These are phyloP conservation scores for Chrysochloris asiatica DNA, from an alignment of 2,113 vertebrate species.

Conservation along the genomic window DNA sequence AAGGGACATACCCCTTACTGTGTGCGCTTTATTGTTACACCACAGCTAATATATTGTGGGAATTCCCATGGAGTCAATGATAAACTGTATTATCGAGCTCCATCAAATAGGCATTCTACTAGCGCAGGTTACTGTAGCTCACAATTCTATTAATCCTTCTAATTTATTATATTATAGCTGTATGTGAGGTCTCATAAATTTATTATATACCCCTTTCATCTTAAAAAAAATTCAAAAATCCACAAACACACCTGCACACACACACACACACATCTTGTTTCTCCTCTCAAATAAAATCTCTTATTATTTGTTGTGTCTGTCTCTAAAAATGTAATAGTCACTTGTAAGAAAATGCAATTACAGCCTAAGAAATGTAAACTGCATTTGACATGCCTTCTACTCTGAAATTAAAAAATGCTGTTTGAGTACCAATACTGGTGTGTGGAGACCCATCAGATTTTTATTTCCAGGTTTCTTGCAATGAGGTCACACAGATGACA, in stretches of 20 bases:
- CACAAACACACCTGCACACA: background rate
- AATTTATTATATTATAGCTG: constrained; percentile 92
- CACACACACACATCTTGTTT: constrained; percentile 76
- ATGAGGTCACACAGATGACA: constrained; percentile 61
- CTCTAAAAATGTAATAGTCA: constrained; percentile 85
- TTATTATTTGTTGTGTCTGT: constrained; percentile 89
- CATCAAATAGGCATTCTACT: constrained; percentile 89
- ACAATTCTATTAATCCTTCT: constrained; percentile 91
- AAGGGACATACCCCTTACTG: constrained; percentile 94
- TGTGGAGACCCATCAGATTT: constrained; percentile 81
- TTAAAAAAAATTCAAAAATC: constrained; percentile 75
- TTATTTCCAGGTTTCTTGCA: constrained; percentile 80
- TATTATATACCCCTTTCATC: constrained; percentile 90
- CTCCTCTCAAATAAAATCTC: constrained; percentile 85
- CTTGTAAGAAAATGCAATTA: constrained; percentile 89
- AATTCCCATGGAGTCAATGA: constrained; percentile 92
- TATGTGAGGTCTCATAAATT: constrained; percentile 92
- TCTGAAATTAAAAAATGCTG: constrained; percentile 86
- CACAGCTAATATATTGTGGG: constrained; percentile 94
- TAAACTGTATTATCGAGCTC: constrained; percentile 91
- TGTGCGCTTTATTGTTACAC: constrained; percentile 93
- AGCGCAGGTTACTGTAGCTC: constrained; percentile 89
- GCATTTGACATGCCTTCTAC: constrained; percentile 86
- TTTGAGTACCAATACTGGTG: constrained; percentile 74
- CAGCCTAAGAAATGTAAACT: constrained; percentile 86